These are phyloP conservation scores for Montifringilla adamsi DNA, from an alignment of 2,113 vertebrate genomes.

Conservation along the genomic window DNA sequence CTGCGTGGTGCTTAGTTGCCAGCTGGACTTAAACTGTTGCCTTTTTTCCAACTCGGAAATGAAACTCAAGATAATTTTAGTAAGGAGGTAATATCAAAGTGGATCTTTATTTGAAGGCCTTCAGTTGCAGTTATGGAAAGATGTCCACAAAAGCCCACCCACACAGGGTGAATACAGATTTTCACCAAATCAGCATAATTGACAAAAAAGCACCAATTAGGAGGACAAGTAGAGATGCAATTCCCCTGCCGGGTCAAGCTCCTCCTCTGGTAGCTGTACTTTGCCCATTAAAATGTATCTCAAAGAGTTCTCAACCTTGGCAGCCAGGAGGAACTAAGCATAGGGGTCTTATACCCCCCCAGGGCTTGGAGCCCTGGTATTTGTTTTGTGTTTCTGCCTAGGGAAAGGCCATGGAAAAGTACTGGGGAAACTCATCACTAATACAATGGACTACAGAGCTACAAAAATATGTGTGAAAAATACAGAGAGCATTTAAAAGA, in stretches of 20 bases:
- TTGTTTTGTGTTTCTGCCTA: neutral
- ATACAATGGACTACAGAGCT: neutral
- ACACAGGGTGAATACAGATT: no score
- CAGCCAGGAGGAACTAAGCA: neutral
- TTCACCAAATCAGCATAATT: neutral
- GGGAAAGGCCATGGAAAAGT: neutral
- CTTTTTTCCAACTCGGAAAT: neutral
- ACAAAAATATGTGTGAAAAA: neutral
- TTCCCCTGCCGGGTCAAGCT: neutral
- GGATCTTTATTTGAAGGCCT: neutral
- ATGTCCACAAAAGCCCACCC: no score
- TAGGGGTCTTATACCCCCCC: neutral
- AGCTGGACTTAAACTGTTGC: neutral
- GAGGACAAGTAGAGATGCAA: neutral
- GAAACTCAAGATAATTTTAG: neutral
- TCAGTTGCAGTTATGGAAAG: neutral
- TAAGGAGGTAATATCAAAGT: neutral
- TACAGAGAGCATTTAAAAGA: neutral
- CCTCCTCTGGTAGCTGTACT: neutral
- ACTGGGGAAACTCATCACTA: neutral
- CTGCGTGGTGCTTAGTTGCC: neutral
- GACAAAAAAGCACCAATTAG: neutral
- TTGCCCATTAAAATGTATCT: neutral
- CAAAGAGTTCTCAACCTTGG: neutral
- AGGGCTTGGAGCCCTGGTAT: neutral